Evolutionary conservation across 2,888 invertebrate genomes (phyloP).

Genomic region (Pherbina coryleti): DNA sequence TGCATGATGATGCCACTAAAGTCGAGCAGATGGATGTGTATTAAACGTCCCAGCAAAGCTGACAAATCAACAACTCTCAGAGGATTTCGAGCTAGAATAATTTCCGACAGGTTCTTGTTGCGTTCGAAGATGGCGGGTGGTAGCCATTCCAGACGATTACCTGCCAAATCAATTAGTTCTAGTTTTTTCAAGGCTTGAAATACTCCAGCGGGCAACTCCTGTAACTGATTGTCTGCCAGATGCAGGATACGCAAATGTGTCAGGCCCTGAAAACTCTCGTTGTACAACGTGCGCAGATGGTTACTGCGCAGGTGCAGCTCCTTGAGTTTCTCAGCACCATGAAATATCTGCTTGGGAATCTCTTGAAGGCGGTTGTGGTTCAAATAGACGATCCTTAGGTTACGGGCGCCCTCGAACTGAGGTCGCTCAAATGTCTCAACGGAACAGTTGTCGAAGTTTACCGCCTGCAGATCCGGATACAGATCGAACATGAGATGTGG

Average conservation of each 20-base stretch:
- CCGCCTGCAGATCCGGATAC: conserved; percentile 64
- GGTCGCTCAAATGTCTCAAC: conserved; percentile 65
- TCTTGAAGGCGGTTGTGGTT: conserved; percentile 61
- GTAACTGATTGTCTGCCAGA: conserved; percentile 59
- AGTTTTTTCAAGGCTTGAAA: conserved; percentile 61
- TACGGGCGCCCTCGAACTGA: conserved; percentile 67
- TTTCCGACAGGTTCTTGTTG: conserved; percentile 61
- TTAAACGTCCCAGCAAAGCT: conserved; percentile 60
- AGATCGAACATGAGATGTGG: conserved; percentile 67
- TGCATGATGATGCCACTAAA: conserved; percentile 63
- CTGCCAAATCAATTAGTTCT: conserved; percentile 59
- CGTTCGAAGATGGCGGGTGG: conserved; percentile 62
- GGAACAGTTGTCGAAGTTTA: conserved; percentile 67
- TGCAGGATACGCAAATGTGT: conserved; percentile 64
- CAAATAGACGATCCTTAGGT: conserved; percentile 62
- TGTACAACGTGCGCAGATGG: conserved; percentile 57
- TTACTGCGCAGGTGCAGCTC: conserved; percentile 59
- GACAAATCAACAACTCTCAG: conserved; percentile 60
- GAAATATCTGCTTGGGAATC: conserved; percentile 65
- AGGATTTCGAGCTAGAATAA: conserved; percentile 59
- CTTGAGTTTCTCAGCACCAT: conserved; percentile 65
- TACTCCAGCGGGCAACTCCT: conserved; percentile 55
- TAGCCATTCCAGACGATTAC: conserved; percentile 58
- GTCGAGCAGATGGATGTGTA: conserved; percentile 57
- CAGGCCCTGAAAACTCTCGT: conserved; percentile 63